A percentile compares a stretch with the other conserved stretches of the same genome.
phyloP scores from a whole-genome alignment of 2,797 vertebrate genomes.

The Malacoctenus gilli region DNA sequence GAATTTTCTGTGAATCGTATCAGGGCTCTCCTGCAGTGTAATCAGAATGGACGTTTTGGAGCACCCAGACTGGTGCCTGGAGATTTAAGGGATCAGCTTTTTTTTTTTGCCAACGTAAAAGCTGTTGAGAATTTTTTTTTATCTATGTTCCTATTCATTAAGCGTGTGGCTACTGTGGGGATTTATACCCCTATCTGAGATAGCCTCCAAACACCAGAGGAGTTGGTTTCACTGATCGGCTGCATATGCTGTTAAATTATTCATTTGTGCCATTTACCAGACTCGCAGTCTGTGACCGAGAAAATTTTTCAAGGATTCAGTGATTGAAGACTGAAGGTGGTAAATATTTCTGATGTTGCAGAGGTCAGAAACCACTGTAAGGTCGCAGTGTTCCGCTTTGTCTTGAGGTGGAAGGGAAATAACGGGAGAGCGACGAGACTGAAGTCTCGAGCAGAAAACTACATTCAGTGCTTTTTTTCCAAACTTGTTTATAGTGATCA shows the following conservation, averaged over 20 bases:
- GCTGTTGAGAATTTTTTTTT: conserved; percentile 44
- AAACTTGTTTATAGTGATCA: no score
- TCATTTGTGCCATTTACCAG: conserved; percentile 51
- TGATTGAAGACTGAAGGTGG: conserved; percentile 32
- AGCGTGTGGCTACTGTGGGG: conserved; percentile 23
- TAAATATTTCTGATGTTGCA: conserved; percentile 31
- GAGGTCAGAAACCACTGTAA: conserved; percentile 3
- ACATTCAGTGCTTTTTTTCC: no score
- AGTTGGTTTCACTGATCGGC: conserved; percentile 45
- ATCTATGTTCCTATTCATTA: conserved; percentile 59
- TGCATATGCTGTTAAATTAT: conserved; percentile 63
- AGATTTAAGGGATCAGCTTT: conserved; percentile 41
- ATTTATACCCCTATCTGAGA: conserved; percentile 46
- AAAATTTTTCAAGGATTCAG: conserved; percentile 28
- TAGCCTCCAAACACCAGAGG: conserved; percentile 58
- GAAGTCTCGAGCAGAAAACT: no score
- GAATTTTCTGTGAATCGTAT: conserved; percentile 16
- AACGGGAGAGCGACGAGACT: no score
- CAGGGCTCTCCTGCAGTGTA: conserved; percentile 15
- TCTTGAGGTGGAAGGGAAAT: no score
- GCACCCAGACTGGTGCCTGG: conserved; percentile 1
- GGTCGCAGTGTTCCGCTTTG: not conserved
- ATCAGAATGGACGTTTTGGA: conserved; percentile 22
- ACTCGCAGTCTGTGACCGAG: conserved; percentile 24
- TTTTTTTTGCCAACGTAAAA: conserved; percentile 50